Percentiles rank a stretch among this genome's conserved stretches.
phyloP scores from a whole-genome alignment of 2,113 vertebrate species.

The Gracilinanus agilis region DNA sequence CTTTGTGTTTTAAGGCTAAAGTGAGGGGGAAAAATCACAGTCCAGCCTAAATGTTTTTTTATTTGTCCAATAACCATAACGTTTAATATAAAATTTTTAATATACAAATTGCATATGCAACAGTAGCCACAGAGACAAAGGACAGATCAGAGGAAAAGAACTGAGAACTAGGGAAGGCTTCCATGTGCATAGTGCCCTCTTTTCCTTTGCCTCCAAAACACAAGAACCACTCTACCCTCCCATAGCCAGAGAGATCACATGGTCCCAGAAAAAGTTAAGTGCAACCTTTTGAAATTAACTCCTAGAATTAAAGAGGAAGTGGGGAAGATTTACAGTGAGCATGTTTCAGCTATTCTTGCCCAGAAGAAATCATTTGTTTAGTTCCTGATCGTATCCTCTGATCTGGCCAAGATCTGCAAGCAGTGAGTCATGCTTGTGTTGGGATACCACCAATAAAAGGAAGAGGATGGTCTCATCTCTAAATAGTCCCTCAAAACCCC shows the following conservation, averaged over 20 bases:
- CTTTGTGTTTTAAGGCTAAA: neutral
- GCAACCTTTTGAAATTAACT: no score
- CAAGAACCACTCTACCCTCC: no score
- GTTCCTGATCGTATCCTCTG: neutral
- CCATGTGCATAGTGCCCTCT: no score
- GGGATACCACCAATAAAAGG: neutral
- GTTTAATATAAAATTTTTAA: conserved; percentile 71
- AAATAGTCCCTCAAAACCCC: conserved; percentile 2
- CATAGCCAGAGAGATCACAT: no score
- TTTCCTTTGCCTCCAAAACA: no score
- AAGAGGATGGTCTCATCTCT: neutral
- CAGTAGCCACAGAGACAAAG: no score
- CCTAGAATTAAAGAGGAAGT: no score
- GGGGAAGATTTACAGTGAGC: no score
- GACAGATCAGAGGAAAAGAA: no score
- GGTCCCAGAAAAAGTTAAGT: no score
- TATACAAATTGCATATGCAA: no score
- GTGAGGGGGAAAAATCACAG: neutral
- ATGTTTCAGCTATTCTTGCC: neutral
- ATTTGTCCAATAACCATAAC: conserved; percentile 68
- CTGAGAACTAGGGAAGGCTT: no score
- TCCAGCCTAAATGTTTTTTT: conserved; percentile 72
- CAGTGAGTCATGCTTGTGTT: neutral
- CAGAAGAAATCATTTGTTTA: conserved; percentile 4
- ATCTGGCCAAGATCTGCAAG: neutral